phyloP scores from a whole-genome alignment of 92 coral and sea anemone species.

The Blastomussa wellsi region DNA sequence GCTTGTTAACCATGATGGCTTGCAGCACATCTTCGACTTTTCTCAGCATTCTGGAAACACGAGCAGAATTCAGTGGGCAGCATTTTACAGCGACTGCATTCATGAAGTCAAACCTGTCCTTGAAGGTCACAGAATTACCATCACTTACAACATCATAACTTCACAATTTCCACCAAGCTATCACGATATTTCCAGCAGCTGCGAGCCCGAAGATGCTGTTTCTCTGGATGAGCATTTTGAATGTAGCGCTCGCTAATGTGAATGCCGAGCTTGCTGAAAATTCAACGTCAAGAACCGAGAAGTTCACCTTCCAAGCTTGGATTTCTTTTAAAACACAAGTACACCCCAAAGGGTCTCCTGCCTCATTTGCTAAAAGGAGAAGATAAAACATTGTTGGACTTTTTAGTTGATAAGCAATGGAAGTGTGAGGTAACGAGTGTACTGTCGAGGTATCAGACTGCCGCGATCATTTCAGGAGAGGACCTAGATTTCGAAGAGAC shows the following conservation, averaged over 20 bases:
- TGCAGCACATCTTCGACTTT: background rate
- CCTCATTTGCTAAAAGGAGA: constrained; percentile 63
- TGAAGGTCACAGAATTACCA: constrained; percentile 55
- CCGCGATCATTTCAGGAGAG: constrained; percentile 7
- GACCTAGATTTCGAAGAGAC: constrained; percentile 57
- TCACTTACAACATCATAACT: constrained; percentile 48
- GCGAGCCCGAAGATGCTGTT: background rate
- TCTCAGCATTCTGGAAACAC: constrained; percentile 13
- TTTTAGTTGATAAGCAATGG: constrained; percentile 51
- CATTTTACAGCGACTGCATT: constrained; percentile 62
- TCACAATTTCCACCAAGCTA: background rate
- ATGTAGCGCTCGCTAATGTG: constrained; percentile 49
- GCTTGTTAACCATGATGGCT: constrained; percentile 43
- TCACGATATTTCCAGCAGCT: background rate
- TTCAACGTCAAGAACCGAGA: constrained; percentile 7
- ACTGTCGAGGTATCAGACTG: constrained; percentile 52
- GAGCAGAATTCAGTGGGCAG: constrained; percentile 44
- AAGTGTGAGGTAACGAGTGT: constrained; percentile 57
- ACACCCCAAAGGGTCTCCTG: constrained; percentile 49
- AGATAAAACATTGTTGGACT: constrained; percentile 58
- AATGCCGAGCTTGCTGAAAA: constrained; percentile 51
- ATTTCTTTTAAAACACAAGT: constrained; percentile 64
- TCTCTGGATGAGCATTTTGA: constrained; percentile 54
- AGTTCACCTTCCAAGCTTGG: constrained; percentile 42
- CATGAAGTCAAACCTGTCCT: constrained; percentile 62